Percentiles rank a stretch among this genome's conserved stretches.
Evolutionary conservation across 2,113 vertebrate species (phyloP).

Genomic region (Stomatorhinus ivindoensis): DNA sequence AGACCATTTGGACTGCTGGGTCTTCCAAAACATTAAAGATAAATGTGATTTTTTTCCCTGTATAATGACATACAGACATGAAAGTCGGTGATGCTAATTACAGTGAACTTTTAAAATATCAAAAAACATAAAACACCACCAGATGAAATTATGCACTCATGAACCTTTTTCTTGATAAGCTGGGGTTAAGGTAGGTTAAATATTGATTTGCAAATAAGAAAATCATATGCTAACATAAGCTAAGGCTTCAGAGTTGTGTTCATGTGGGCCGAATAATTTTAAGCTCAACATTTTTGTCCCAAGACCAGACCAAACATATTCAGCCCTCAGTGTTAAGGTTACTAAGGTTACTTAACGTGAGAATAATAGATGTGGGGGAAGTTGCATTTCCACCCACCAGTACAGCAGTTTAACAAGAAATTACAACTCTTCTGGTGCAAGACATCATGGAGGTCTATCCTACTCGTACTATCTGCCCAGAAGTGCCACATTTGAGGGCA

Average conservation of each 20-base stretch:
- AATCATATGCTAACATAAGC: neutral
- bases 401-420: neutral
- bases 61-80: neutral
- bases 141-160: neutral
- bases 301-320: neutral
- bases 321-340: neutral
- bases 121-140: neutral
- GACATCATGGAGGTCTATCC: neutral
- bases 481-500: slow-evolving; percentile 6
- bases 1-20: neutral
- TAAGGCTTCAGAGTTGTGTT: neutral
- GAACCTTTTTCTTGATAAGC: neutral
- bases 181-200: neutral
- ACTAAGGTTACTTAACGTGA: neutral
- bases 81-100: neutral
- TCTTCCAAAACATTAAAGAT: neutral
- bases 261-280: neutral
- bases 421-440: slow-evolving; percentile 15
- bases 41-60: neutral
- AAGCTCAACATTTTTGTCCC: neutral
- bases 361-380: neutral
- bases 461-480: neutral
- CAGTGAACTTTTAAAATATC: neutral
- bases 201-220: neutral
- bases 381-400: neutral